phyloP scores from a whole-genome alignment of 2,797 vertebrate species.

The Pantherophis vulpinus region DNA sequence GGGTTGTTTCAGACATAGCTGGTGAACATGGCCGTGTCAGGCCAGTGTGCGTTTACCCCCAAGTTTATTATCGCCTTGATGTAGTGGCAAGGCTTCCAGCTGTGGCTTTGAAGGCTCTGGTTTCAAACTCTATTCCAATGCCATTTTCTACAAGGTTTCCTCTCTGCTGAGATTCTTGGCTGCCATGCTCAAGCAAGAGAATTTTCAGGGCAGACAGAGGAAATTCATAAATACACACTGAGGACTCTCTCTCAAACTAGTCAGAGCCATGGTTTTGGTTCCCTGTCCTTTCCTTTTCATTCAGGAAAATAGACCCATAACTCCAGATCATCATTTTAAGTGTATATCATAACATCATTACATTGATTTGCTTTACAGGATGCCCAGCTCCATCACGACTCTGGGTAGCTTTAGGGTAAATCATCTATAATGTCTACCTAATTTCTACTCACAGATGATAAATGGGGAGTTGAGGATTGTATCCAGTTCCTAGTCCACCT shows the following conservation, averaged over 20 bases:
- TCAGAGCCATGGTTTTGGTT: not conserved
- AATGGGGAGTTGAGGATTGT: not conserved
- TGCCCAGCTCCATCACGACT: not conserved
- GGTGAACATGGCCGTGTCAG: slow-evolving; percentile 35
- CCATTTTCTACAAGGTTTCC: not conserved
- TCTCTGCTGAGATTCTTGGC: fast-evolving
- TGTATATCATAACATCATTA: not conserved
- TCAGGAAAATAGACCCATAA: not conserved
- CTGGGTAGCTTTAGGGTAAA: not conserved
- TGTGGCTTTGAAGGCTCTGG: slow-evolving; percentile 48
- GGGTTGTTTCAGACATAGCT: slow-evolving; percentile 35
- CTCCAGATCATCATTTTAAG: not conserved
- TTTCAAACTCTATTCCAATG: slow-evolving; percentile 56
- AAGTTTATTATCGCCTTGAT: slow-evolving; percentile 47
- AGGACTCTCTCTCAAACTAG: not conserved
- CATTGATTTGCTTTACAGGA: not conserved
- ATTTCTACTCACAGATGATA: not conserved
- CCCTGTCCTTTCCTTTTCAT: not conserved
- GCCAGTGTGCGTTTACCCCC: not conserved
- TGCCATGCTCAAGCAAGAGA: fast-evolving
- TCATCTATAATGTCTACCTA: not conserved
- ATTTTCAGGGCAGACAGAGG: not conserved
- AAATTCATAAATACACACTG: not conserved
- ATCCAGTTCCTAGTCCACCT: not conserved
- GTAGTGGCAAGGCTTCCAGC: slow-evolving; percentile 54